Percentiles rank a stretch among this genome's conserved stretches.
phyloP scores from a whole-genome alignment of 2,113 vertebrate genomes.

The Cyprinodon tularosa region DNA sequence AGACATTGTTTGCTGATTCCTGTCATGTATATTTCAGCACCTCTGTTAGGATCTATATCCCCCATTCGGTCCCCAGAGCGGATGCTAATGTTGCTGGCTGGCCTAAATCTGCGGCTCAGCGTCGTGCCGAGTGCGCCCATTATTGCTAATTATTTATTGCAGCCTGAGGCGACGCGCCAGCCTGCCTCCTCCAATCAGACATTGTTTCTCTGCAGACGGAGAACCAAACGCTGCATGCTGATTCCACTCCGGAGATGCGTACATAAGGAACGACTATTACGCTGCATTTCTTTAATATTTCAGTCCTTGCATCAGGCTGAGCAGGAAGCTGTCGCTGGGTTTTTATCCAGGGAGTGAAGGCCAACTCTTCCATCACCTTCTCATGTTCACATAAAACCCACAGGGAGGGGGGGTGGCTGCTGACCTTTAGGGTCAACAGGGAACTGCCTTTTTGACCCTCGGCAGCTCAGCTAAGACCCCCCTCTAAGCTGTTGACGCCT shows the following conservation, averaged over 20 bases:
- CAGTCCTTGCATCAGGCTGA: slow-evolving; percentile 57
- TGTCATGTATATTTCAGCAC: slow-evolving; percentile 62
- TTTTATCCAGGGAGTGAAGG: slow-evolving; percentile 17
- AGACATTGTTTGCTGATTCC: slow-evolving; percentile 29
- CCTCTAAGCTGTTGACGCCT: slow-evolving; percentile 28
- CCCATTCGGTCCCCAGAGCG: slow-evolving; percentile 39
- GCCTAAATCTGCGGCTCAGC: slow-evolving; percentile 62
- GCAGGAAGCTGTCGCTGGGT: slow-evolving; percentile 24
- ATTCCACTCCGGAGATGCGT: slow-evolving; percentile 41
- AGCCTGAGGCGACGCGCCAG: slow-evolving; percentile 57
- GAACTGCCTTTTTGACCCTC: slow-evolving; percentile 14
- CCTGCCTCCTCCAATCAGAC: slow-evolving; percentile 65
- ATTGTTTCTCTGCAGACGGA: slow-evolving; percentile 59
- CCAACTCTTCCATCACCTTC: slow-evolving; percentile 1
- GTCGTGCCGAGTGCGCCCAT: slow-evolving; percentile 60
- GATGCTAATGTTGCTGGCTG: slow-evolving; percentile 54
- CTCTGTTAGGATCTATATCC: slow-evolving; percentile 34
- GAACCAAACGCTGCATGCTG: slow-evolving; percentile 45
- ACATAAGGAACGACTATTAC: slow-evolving; percentile 46
- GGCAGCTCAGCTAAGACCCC: slow-evolving; percentile 4
- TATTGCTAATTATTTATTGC: slow-evolving; percentile 77
- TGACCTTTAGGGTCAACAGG: slow-evolving; percentile 36
- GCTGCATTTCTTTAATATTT: slow-evolving; percentile 58
- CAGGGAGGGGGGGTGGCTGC: slow-evolving; percentile 1
- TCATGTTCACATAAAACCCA: slow-evolving; percentile 10